phyloP scores from a whole-genome alignment of 1,140 invertebrate species.

The Leptoteleia sp. region DNA sequence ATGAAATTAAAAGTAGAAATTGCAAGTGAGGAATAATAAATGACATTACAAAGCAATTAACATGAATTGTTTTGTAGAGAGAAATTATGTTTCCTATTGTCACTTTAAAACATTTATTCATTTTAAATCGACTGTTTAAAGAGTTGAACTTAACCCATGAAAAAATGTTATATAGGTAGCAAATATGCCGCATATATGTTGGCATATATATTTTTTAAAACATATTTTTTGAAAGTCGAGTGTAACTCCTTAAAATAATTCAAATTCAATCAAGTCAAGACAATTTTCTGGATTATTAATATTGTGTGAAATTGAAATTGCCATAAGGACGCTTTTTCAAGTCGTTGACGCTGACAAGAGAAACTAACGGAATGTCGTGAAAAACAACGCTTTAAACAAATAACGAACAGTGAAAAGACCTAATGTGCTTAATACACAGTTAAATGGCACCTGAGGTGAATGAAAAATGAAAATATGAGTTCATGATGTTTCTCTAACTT shows the following conservation, averaged over 20 bases:
- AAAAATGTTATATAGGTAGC: too few species aligned
- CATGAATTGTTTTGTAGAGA: background rate
- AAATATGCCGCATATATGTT: too few species aligned
- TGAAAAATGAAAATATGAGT: constrained; percentile 15
- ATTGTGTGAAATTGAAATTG: constrained; percentile 15
- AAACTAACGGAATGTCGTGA: constrained; percentile 7
- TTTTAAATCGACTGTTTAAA: too few species aligned
- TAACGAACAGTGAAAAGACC: constrained; percentile 24
- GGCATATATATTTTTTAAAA: too few species aligned
- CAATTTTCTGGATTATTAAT: constrained; percentile 9
- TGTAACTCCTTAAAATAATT: background rate
- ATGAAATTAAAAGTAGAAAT: constrained; percentile 8
- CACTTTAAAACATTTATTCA: too few species aligned
- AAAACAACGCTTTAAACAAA: constrained; percentile 17
- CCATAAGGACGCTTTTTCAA: constrained; percentile 1
- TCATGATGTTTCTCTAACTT: background rate
- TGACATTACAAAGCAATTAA: constrained; percentile 5
- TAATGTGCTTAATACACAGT: background rate
- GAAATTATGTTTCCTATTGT: too few species aligned
- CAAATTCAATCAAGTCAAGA: constrained; percentile 1
- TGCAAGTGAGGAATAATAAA: constrained; percentile 2
- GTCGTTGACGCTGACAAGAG: background rate
- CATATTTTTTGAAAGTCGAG: background rate
- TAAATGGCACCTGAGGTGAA: constrained; percentile 9
- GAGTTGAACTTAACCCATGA: too few species aligned